Base-by-base conservation (phyloP, 2,797 vertebrate species). In the Malurus splendens region DNA sequence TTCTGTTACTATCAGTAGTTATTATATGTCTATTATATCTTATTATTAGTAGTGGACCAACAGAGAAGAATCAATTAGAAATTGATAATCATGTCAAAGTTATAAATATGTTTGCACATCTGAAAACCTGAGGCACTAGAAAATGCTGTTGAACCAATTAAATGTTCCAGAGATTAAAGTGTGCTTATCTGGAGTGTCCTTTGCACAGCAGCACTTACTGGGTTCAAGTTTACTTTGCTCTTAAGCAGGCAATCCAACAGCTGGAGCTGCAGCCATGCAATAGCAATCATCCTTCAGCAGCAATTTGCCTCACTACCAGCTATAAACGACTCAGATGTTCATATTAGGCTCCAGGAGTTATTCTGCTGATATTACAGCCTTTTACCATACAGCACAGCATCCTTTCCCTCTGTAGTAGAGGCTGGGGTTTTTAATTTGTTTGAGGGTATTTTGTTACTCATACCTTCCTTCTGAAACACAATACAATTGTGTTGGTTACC, bases 191-290 rank as follows among this genome's bases (percentile, higher is more conserved):
- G 60, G 28, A 92, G 66, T 55, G 71, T 51, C 86, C 61, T 82
- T 90, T 70, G 39, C 73, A n/a, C 56, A 80, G 92, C 91, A 90
- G 50, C 54, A 52, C 77, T 52, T 36, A 71, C 61, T 0, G 0
- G 12, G 50, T 59, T 90, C 33, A 56, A 85, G 90, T 68, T 86
- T 93, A 89, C 85, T 90, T 86, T 89, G 90, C 90, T 92, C 85
- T 94, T 61, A 81, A 64, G 33, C 50, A 61, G 74, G 77, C 82
- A 78, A 78, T 60, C 48, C 28, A 86, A 52, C 91, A 89, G 80
- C 74, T 79, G 67, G 12, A 87, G 90, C 82, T 52, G 70, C 82
- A 80, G 44, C 55, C 39, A 8, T 23, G 81, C 79, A 87, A 2
- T n/a, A 90, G 78, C 42, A 42, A 89, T 55, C 89, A 77, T 62